These are phyloP conservation scores for Mormyrus proboscirostris DNA, from an alignment of 2,797 vertebrate genomes.

Conservation along the genomic window DNA sequence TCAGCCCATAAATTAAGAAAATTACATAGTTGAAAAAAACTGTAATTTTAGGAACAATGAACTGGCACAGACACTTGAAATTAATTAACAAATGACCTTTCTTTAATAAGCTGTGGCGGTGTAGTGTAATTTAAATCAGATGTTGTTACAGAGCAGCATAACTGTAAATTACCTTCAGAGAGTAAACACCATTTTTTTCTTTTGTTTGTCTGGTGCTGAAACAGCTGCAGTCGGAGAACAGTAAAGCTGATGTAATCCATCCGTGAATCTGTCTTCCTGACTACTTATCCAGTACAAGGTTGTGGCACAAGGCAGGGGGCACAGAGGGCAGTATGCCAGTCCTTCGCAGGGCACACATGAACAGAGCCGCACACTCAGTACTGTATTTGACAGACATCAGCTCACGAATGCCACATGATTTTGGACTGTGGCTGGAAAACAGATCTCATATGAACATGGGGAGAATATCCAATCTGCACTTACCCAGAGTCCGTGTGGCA, in stretches of 20 bases:
- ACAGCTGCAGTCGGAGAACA: not conserved
- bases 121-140: conserved; percentile 2
- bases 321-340: not conserved
- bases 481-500: not conserved
- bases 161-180: not conserved
- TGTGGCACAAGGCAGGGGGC: not conserved
- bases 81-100: not conserved
- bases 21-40: not conserved
- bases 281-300: not conserved
- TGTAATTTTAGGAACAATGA: conserved; percentile 14
- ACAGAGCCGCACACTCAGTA: not conserved
- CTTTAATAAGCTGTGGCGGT: not conserved
- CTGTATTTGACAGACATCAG: not conserved
- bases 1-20: not conserved
- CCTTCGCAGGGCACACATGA: not conserved
- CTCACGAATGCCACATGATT: not conserved
- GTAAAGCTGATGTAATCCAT: not conserved
- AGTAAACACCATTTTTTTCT: not conserved
- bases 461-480: not conserved
- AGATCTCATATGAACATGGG: not conserved
- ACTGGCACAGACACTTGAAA: conserved; percentile 7
- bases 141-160: not conserved
- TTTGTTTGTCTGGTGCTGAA: not conserved
- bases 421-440: not conserved
- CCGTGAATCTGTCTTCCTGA: not conserved